These are phyloP conservation scores for Ips nitidus DNA, from an alignment of 1,140 invertebrate genomes.

Conservation along the genomic window DNA sequence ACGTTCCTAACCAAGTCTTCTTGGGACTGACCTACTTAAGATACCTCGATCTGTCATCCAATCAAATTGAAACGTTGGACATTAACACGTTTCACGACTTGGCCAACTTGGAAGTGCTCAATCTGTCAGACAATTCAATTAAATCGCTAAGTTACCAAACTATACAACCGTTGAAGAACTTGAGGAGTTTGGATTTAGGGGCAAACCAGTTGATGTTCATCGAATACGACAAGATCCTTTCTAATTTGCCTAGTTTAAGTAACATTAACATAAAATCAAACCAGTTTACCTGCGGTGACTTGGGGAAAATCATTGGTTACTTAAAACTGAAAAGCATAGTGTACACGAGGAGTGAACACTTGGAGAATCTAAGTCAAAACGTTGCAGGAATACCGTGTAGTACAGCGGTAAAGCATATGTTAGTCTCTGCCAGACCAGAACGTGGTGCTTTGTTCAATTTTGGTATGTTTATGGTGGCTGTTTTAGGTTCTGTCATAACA, in stretches of 20 bases:
- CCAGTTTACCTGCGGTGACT: conserved; percentile 43
- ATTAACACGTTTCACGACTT: conserved; percentile 37
- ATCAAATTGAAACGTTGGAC: conserved; percentile 29
- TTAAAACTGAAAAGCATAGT: conserved; percentile 42
- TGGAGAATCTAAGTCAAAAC: conserved; percentile 45
- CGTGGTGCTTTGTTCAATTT: conserved; percentile 26
- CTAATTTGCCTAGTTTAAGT: conserved; percentile 41
- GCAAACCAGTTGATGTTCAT: conserved; percentile 44
- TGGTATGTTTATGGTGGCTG: conserved; percentile 18
- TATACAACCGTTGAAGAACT: conserved; percentile 40
- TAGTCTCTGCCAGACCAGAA: not conserved
- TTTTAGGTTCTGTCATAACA: conserved; percentile 32
- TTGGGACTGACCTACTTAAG: conserved; percentile 32
- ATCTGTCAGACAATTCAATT: conserved; percentile 45
- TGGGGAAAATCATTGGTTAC: conserved; percentile 43
- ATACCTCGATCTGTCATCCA: conserved; percentile 42
- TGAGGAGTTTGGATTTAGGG: conserved; percentile 42
- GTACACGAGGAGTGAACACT: conserved; percentile 44
- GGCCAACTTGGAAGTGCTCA: conserved; percentile 42
- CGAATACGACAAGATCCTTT: conserved; percentile 45
- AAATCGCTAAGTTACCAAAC: conserved; percentile 39
- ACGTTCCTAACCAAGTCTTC: conserved; percentile 35
- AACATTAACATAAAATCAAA: conserved; percentile 46
- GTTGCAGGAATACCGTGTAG: conserved; percentile 48
- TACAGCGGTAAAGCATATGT: conserved; percentile 19